phyloP scores from a whole-genome alignment of 1,140 invertebrate genomes.

The Aethina tumida region DNA sequence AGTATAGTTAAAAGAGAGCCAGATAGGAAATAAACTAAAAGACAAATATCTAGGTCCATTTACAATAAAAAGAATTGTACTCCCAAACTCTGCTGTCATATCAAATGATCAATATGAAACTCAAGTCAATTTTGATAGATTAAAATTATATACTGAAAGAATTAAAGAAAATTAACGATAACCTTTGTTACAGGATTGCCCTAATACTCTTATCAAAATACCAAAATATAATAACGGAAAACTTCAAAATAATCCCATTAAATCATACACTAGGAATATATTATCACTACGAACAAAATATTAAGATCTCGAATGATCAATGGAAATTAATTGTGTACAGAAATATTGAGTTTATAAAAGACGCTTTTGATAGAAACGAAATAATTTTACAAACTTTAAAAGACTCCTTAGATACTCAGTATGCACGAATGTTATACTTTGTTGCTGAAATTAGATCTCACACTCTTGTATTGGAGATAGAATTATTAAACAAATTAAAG shows the following conservation, averaged over 20 bases:
- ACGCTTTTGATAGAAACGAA: constrained; percentile 7
- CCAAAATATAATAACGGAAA: constrained; percentile 4
- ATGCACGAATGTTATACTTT: constrained; percentile 9
- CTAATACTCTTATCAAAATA: constrained; percentile 11
- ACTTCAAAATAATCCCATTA: constrained; percentile 5
- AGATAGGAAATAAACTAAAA: constrained; percentile 13
- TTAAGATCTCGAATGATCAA: constrained; percentile 14
- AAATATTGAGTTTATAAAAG: constrained; percentile 3
- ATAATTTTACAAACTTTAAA: constrained; percentile 6
- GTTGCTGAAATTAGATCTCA: constrained; percentile 8
- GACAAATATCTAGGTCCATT: constrained; percentile 16
- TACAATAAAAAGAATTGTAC: constrained; percentile 8
- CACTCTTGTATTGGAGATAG: constrained; percentile 8
- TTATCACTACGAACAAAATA: constrained; percentile 6
- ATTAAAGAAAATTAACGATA: too few relatives aligned
- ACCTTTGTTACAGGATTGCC: too few relatives aligned
- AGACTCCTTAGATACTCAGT: not conserved
- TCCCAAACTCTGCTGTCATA: constrained; percentile 5
- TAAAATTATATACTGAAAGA: constrained; percentile 8
- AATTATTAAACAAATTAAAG: constrained; percentile 6
- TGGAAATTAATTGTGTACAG: constrained; percentile 13
- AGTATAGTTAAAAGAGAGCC: constrained; percentile 15
- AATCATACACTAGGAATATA: constrained; percentile 8
- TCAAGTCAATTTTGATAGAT: constrained; percentile 2
- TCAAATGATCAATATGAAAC: constrained; percentile 4